Evolutionary conservation across 2,888 invertebrate genomes (phyloP).

Genomic region (Drosophila siamana): DNA sequence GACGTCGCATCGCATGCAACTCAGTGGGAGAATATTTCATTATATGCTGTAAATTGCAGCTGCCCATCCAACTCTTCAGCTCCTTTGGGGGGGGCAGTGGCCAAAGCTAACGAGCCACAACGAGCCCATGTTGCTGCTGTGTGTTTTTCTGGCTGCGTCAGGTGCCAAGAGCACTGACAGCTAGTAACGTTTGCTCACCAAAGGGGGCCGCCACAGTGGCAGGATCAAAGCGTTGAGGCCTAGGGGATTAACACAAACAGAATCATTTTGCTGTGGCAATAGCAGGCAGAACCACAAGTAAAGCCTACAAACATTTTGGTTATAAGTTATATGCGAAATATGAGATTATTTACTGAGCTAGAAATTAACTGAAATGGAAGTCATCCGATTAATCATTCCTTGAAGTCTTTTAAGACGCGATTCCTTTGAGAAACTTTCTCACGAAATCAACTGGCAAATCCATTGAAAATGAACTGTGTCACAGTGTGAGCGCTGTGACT

Average conservation of each 20-base stretch:
- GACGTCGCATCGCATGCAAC: constrained; percentile 19
- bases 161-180: constrained; percentile 39
- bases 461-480: constrained; percentile 27
- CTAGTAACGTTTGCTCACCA: constrained; percentile 11
- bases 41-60: constrained; percentile 36
- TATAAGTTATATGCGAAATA: constrained; percentile 1
- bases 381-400: background rate
- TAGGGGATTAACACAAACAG: background rate
- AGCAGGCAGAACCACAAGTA: background rate
- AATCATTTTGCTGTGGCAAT: background rate
- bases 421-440: background rate
- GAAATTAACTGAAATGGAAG: constrained; percentile 2
- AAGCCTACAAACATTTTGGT: background rate
- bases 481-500: too few species aligned
- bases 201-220: background rate
- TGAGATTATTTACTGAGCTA: background rate
- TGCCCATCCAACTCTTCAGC: constrained; percentile 23
- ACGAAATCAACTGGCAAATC: constrained; percentile 22
- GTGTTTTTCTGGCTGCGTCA: constrained; percentile 22
- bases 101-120: constrained; percentile 44
- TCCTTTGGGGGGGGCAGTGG: background rate
- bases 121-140: constrained; percentile 47
- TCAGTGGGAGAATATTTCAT: background rate
- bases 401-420: background rate
- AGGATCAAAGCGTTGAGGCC: constrained; percentile 7